Evolutionary conservation across 2,888 invertebrate species (phyloP).

Genomic region (Trachelus iudaicus): DNA sequence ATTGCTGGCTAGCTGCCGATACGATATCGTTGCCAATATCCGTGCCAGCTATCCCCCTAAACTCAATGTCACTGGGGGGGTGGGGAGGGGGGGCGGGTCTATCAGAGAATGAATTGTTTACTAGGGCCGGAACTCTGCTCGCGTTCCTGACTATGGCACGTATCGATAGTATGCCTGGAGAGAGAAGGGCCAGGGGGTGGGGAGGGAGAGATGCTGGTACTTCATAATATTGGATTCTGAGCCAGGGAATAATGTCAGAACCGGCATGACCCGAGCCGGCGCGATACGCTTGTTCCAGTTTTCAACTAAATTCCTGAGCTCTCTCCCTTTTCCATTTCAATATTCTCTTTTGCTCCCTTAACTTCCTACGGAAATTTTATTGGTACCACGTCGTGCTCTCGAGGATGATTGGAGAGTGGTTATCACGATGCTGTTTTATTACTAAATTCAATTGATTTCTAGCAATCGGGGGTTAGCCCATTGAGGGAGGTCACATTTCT

Average conservation of each 20-base stretch:
- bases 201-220: neutral
- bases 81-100: neutral
- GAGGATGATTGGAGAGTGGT: neutral
- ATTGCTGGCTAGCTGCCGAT: neutral
- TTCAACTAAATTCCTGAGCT: neutral
- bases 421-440: neutral
- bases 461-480: too few species aligned
- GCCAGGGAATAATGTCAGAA: neutral
- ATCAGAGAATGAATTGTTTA: neutral
- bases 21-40: neutral
- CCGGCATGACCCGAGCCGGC: neutral
- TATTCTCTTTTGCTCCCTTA: neutral
- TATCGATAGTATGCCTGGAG: neutral
- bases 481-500: neutral
- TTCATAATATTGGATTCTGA: conserved; percentile 6
- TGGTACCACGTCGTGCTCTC: neutral
- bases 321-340: neutral
- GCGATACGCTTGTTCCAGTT: neutral
- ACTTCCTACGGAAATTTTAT: neutral
- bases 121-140: neutral
- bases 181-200: neutral
- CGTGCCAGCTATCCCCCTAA: neutral
- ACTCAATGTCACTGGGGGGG: neutral
- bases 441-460: neutral
- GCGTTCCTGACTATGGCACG: neutral